Conservation (phyloP, 2,113 vertebrate genomes). For the Corythoichthys haematopterus region DNA sequence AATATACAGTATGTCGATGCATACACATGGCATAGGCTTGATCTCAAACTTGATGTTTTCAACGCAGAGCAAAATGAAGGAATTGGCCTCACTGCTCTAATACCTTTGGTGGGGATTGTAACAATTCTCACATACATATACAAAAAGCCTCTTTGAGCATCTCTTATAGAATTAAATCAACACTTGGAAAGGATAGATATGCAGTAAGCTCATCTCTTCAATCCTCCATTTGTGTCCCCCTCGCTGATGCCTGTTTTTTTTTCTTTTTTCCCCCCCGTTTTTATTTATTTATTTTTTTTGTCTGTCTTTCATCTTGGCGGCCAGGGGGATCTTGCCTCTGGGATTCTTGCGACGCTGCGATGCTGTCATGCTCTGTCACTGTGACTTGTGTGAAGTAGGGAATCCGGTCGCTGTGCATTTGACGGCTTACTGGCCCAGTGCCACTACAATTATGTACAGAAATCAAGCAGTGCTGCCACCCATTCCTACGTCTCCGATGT, state of each 20-base stretch:
- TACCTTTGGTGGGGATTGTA: not conserved
- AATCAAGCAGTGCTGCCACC: not conserved
- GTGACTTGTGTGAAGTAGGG: slow-evolving; percentile 5
- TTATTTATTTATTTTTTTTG: not conserved
- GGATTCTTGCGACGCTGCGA: not conserved
- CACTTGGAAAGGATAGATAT: not conserved
- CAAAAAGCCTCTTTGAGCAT: not conserved
- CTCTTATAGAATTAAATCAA: not conserved
- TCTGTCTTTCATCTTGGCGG: slow-evolving; percentile 2
- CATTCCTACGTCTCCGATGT: not conserved
- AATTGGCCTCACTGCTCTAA: not conserved
- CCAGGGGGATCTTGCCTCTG: slow-evolving; percentile 1
- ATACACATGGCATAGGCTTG: not conserved
- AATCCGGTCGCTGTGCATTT: slow-evolving; percentile 6
- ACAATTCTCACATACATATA: not conserved
- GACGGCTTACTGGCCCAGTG: not conserved
- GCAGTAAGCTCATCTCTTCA: not conserved
- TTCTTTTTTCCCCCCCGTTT: not conserved
- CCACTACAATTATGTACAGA: not conserved
- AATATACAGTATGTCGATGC: not conserved
- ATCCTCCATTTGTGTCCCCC: not conserved
- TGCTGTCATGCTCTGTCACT: slow-evolving; percentile 25
- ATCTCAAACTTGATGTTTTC: not conserved
- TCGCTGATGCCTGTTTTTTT: slow-evolving; percentile 1
- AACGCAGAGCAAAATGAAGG: not conserved